Base-by-base conservation (phyloP, 2,113 vertebrate species). In the Perognathus longimembris region DNA sequence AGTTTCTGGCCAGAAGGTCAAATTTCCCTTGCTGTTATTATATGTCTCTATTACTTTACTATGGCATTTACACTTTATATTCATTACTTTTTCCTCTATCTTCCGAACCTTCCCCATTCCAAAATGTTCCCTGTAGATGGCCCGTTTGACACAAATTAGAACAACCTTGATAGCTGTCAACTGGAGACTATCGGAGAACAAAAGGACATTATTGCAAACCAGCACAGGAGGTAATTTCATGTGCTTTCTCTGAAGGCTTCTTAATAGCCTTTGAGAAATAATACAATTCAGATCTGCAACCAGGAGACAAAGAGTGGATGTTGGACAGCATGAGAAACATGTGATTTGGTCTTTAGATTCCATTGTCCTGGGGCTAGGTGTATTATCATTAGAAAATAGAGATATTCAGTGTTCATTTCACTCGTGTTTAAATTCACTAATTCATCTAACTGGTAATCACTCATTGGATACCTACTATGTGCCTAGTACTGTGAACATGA, bases 1-100 rank as follows among this genome's bases (percentile, higher is more conserved):
- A 97, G 96, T 98, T 98, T 97, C 98, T 84, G 97, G 97, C 97
- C 98, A 98, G 98, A 98, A 98, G 98, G 98, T 98, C 98, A 98
- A 96, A 98, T 98, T 98, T 98, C 98, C 97, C 98, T 98, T 97
- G 98, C 97, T 97, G 95, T 98, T 98, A 98, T 97, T 98, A 98
- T 97, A 97, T 97, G 96, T 98, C 97, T 98, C 98, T 97, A 97
- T 98, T 98, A 98, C 98, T 98, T 97, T 97, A 96, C 96, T 97
- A 95, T 97, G 97, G 97, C 97, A 96, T 98, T 98, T 98, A 96
- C 92, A 92, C 97, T 98, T 97, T 96, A 98, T 98, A 98, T 98
- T 98, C 98, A 98, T 98, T 98, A 97, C 97, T 92, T 96, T 97
- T 93, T 85, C 93, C 82, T 92, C 96, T 95, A 75, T 97, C 96